Evolutionary conservation across 2,797 vertebrate species (phyloP).

Genomic region (Halcyon chelicuti): DNA sequence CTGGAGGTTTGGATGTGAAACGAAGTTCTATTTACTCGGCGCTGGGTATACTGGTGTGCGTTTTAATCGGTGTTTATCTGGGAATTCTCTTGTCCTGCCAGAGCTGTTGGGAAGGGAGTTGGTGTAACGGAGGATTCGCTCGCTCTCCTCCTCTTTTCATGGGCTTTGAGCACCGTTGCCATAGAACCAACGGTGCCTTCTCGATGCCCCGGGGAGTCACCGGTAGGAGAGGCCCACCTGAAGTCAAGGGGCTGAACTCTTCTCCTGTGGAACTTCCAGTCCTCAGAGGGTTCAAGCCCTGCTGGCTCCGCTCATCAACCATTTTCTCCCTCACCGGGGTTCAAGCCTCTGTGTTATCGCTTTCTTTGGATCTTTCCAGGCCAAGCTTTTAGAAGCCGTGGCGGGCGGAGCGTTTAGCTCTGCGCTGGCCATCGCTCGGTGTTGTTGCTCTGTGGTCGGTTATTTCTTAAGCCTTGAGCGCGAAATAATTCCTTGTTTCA

Average conservation of each 20-base stretch:
- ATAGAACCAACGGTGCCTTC: background rate
- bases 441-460: background rate
- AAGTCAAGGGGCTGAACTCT: background rate
- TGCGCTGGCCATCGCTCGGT: rapidly evolving
- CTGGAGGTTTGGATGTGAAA: background rate
- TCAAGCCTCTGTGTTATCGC: background rate
- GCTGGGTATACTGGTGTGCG: background rate
- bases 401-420: rapidly evolving
- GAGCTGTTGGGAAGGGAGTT: background rate
- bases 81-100: background rate
- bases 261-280: rapidly evolving
- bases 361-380: background rate
- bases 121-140: background rate
- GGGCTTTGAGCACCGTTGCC: background rate
- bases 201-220: background rate
- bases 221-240: background rate
- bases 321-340: background rate
- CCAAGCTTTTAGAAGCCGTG: background rate
- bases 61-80: background rate
- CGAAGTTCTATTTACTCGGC: rapidly evolving
- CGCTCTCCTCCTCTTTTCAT: background rate
- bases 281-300: background rate
- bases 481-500: background rate
- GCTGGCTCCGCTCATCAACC: background rate
- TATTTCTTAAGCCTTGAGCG: background rate